Evolutionary conservation across 1,140 invertebrate species (phyloP).

Genomic region (Drosophila gunungcola): DNA sequence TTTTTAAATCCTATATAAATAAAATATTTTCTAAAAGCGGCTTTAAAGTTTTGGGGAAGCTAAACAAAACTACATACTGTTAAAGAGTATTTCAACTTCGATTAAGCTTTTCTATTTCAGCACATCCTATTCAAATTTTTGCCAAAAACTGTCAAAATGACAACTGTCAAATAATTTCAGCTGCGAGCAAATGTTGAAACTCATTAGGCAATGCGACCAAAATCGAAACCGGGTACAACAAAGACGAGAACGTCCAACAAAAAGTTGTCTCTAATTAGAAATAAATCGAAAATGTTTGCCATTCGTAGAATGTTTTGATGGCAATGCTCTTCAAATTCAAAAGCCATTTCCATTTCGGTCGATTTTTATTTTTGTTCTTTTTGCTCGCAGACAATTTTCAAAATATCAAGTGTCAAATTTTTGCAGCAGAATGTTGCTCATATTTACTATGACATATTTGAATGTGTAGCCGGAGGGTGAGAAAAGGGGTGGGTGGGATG

Average conservation of each 20-base stretch:
- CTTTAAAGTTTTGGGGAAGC: too few relatives aligned
- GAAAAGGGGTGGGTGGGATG: background rate
- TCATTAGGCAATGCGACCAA: conserved; percentile 68
- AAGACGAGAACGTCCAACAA: conserved; percentile 36
- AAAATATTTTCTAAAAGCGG: too few relatives aligned
- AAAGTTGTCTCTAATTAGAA: conserved; percentile 79
- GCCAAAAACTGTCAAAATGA: conserved; percentile 64
- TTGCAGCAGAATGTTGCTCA: conserved; percentile 69
- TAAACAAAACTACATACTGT: too few relatives aligned
- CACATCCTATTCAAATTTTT: conserved; percentile 23
- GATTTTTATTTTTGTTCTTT: conserved; percentile 33
- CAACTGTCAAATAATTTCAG: conserved; percentile 78
- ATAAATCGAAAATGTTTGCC: conserved; percentile 81
- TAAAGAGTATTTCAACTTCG: background rate
- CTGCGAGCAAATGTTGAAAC: conserved; percentile 76
- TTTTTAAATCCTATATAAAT: too few relatives aligned
- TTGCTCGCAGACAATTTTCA: conserved; percentile 74
- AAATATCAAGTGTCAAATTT: conserved; percentile 83
- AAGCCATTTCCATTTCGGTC: conserved; percentile 41
- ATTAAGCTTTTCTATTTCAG: background rate
- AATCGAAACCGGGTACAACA: conserved; percentile 35
- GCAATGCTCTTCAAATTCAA: conserved; percentile 64
- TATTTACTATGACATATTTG: conserved; percentile 60
- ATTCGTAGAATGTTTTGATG: conserved; percentile 67
- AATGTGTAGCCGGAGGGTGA: conserved; percentile 15